Conservation (phyloP, 2,888 invertebrate genomes). For the Aleiodes alternator region DNA sequence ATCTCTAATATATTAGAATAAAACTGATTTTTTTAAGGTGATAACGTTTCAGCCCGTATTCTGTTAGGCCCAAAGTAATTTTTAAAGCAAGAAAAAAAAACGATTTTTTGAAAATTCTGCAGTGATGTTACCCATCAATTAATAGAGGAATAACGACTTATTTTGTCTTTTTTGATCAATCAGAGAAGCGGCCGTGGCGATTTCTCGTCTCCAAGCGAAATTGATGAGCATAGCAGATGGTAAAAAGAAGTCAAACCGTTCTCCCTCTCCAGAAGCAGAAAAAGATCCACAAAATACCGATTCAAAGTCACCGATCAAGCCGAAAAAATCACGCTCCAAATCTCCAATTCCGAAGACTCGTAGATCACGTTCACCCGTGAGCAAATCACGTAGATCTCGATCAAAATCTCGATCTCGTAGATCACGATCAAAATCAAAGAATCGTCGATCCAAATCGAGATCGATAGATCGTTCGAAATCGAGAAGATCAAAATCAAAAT, state of each 20-base stretch:
- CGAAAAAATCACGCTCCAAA: constrained; percentile 71
- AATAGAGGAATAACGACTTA: background rate
- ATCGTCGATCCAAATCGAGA: constrained; percentile 62
- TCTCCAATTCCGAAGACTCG: constrained; percentile 63
- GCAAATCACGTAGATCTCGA: constrained; percentile 62
- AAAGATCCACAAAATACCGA: constrained; percentile 61
- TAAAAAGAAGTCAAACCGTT: constrained; percentile 72
- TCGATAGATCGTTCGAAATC: constrained; percentile 68
- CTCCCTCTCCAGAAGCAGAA: constrained; percentile 67
- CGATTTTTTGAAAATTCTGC: too few species aligned
- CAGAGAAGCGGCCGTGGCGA: constrained; percentile 76
- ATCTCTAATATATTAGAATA: too few species aligned
- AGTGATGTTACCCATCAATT: too few species aligned
- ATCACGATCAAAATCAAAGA: constrained; percentile 66
- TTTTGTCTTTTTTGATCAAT: constrained; percentile 21
- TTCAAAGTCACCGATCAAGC: constrained; percentile 67
- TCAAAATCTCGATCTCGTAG: constrained; percentile 62
- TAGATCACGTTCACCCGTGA: constrained; percentile 64
- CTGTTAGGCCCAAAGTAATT: too few species aligned
- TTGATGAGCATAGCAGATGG: constrained; percentile 80
- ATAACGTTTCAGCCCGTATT: too few species aligned
- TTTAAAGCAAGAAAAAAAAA: too few species aligned
- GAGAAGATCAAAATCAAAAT: constrained; percentile 66
- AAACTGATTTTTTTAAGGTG: too few species aligned
- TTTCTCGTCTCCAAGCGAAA: constrained; percentile 80